phyloP scores from a whole-genome alignment of 1,140 invertebrate species.

The Lordiphosa clarofinis region DNA sequence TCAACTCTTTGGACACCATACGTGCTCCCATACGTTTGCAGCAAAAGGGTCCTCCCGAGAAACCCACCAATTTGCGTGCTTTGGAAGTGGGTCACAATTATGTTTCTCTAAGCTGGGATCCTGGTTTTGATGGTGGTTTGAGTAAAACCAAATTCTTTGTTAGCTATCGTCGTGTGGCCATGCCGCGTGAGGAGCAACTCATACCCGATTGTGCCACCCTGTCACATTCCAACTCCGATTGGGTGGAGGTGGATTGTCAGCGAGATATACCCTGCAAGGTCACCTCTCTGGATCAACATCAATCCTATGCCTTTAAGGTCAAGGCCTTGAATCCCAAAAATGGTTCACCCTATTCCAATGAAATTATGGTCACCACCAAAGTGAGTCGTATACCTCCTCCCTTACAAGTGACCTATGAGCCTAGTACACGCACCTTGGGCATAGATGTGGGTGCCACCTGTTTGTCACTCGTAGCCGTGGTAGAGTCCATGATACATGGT shows the following conservation, averaged over 20 bases:
- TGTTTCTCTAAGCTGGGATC: conserved; percentile 90
- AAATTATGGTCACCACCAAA: conserved; percentile 87
- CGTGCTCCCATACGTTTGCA: conserved; percentile 89
- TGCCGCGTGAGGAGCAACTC: conserved; percentile 82
- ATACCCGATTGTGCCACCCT: conserved; percentile 83
- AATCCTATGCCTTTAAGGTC: conserved; percentile 90
- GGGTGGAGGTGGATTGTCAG: conserved; percentile 91
- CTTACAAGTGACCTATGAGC: conserved; percentile 89
- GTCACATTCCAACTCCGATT: conserved; percentile 83
- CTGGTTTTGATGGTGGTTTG: conserved; percentile 93
- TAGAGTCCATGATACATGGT: conserved; percentile 84
- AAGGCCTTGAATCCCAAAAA: conserved; percentile 93
- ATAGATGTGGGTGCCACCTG: conserved; percentile 89
- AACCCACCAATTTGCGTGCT: conserved; percentile 86
- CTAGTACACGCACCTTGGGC: conserved; percentile 85
- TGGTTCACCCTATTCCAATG: conserved; percentile 90
- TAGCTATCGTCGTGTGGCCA: conserved; percentile 84
- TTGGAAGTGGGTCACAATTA: conserved; percentile 87
- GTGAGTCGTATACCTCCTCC: conserved; percentile 91
- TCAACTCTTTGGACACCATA: conserved; percentile 88
- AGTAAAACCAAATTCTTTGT: conserved; percentile 92
- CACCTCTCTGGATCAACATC: conserved; percentile 89
- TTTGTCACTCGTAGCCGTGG: conserved; percentile 85
- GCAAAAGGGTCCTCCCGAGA: conserved; percentile 91
- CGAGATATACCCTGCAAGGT: conserved; percentile 93